These are phyloP conservation scores for Excalfactoria chinensis DNA, from an alignment of 2,113 vertebrate genomes.

Conservation along the genomic window DNA sequence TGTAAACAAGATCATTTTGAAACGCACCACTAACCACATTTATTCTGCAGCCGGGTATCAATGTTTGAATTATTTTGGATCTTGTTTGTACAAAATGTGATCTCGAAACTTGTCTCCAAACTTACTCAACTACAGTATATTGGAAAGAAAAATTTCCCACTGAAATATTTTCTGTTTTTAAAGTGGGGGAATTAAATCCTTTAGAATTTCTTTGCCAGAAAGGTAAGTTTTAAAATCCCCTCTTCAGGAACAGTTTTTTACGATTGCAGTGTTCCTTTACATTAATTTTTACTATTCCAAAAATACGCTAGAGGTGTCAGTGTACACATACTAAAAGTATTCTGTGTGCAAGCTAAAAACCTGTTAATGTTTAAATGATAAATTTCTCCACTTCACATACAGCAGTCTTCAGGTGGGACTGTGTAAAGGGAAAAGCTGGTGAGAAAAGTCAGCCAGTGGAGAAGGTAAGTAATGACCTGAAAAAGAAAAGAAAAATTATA, in stretches of 20 bases:
- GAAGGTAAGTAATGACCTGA: neutral
- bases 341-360: neutral
- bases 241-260: neutral
- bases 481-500: neutral
- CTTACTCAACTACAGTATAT: neutral
- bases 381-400: neutral
- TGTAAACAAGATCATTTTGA: neutral
- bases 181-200: rapidly evolving
- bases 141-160: neutral
- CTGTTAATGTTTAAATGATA: slow-evolving; percentile 11
- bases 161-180: neutral
- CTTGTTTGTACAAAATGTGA: neutral
- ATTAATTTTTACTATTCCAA: neutral
- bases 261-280: neutral
- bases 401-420: neutral
- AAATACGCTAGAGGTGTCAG: neutral
- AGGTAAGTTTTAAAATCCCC: neutral
- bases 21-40: neutral
- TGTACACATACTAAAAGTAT: neutral
- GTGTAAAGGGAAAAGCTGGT: neutral
- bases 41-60: neutral
- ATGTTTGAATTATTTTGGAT: neutral
- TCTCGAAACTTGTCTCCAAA: neutral
- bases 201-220: neutral
- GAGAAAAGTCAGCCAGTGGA: neutral